Evolutionary conservation across 2,797 vertebrate genomes (phyloP).

Genomic region (Apogon talboti): DNA sequence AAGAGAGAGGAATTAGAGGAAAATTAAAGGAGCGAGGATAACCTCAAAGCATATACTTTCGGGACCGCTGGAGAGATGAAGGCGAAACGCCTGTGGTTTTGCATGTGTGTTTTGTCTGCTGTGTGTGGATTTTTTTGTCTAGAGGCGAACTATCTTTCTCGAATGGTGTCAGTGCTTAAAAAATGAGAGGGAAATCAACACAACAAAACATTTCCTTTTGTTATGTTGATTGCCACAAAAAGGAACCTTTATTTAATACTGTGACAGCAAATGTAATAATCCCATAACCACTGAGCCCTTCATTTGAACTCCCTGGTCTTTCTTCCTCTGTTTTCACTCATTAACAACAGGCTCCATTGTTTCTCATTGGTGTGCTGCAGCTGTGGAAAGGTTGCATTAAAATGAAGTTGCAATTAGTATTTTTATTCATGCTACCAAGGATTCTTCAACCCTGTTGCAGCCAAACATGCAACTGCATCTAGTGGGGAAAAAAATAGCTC

Average conservation of each 20-base stretch:
- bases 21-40: conserved; percentile 34
- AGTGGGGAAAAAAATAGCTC: conserved; percentile 1
- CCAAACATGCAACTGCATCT: conserved; percentile 25
- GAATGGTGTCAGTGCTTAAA: conserved; percentile 30
- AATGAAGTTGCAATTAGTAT: conserved; percentile 33
- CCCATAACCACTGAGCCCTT: conserved; percentile 25
- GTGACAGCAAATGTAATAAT: conserved; percentile 32
- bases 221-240: conserved; percentile 1
- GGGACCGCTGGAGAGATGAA: conserved; percentile 27
- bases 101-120: background rate
- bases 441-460: conserved; percentile 27
- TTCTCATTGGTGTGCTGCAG: conserved; percentile 21
- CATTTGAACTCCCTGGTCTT: conserved; percentile 42
- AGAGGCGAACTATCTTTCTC: conserved; percentile 14
- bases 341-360: conserved; percentile 29
- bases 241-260: conserved; percentile 39
- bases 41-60: conserved; percentile 37
- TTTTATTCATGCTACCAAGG: conserved; percentile 39
- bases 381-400: conserved; percentile 32
- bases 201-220: conserved; percentile 8
- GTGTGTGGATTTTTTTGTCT: conserved; percentile 10
- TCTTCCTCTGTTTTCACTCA: conserved; percentile 32
- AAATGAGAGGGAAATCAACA: conserved; percentile 36
- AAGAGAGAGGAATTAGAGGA: conserved; percentile 13
- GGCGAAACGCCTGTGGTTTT: conserved; percentile 12